Percentiles rank a stretch among this genome's conserved stretches.
These are phyloP conservation scores for Prolemur simus DNA, from an alignment of 2,113 vertebrate genomes.

Conservation along the genomic window DNA sequence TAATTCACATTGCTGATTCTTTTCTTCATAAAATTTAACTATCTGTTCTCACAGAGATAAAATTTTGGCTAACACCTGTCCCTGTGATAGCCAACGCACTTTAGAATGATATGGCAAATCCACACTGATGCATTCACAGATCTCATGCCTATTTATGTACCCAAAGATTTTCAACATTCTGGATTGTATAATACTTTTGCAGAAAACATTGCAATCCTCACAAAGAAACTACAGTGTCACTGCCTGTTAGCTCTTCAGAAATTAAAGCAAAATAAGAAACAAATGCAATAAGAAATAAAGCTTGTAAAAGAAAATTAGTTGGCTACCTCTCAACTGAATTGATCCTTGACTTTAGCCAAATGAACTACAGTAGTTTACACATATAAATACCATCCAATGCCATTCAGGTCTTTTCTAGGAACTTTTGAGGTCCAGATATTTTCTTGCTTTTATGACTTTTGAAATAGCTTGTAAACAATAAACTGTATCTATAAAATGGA, in stretches of 20 bases:
- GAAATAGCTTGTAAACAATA: conserved; percentile 29
- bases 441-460: conserved; percentile 17
- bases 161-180: conserved; percentile 2
- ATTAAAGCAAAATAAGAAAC: background rate
- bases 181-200: background rate
- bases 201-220: background rate
- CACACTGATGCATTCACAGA: background rate
- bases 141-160: background rate
- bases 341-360: background rate
- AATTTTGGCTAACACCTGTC: no score
- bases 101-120: no score
- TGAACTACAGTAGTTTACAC: background rate
- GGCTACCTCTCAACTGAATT: background rate
- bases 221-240: background rate
- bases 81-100: no score
- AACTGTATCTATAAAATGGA: background rate
- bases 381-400: background rate
- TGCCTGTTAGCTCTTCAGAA: background rate
- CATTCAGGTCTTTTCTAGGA: background rate
- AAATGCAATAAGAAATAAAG: background rate
- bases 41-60: no score
- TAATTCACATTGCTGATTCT: no score
- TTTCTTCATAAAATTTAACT: no score
- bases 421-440: conserved; percentile 20
- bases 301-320: conserved; percentile 3